Base-by-base conservation (phyloP, 2,113 vertebrate genomes). In the Lampris incognitus region DNA sequence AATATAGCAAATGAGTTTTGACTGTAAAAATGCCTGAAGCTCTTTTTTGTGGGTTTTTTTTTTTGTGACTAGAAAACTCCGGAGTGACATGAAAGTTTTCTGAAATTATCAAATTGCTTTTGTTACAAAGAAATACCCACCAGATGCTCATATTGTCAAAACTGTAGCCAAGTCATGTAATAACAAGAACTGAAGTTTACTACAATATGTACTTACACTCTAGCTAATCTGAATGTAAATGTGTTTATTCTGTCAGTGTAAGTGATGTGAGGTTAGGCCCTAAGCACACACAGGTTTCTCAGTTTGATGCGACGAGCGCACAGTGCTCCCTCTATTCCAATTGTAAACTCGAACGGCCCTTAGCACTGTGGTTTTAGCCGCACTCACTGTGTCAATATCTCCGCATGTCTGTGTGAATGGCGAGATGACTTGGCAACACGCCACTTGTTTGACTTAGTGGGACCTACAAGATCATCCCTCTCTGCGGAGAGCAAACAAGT, bases 401-500 rank as follows among this genome's bases (percentile, higher is more conserved):
- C 89, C 88, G 83, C 83, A 83, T 48, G 74, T 86, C 79, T 55
- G 79, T 78, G 85, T 89, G 87, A 92, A 89, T 79, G 79, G 87
- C 90, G 63, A 58, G 50, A 88, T 64, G 84, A 87, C 85, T 89
- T 93, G 93, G 92, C 92, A 91, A 85, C 74, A 56, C 56, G 91
- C 92, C 87, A 72, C 85, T 92, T 94, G 90, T 94, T 93, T 93
- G 87, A 92, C 88, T 91, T 91, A 86, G 86, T 87, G 85, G 86
- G 91, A 91, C 88, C 91, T 88, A 92, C 88, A 87, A 91, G 90
- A 93, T 94, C 91, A 90, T 92, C 91, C 89, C 24, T 24, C 24
- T 87, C 69, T 64, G 83, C 84, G 62, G 76, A 87, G 88, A 89
- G 88, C 92, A 94, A 93, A 94, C 88, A 92, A 70, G 74, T 55